A percentile compares a stretch with the other conserved stretches of the same genome.
Conservation (phyloP, 2,797 vertebrate species). For the Scolopax rusticola region DNA sequence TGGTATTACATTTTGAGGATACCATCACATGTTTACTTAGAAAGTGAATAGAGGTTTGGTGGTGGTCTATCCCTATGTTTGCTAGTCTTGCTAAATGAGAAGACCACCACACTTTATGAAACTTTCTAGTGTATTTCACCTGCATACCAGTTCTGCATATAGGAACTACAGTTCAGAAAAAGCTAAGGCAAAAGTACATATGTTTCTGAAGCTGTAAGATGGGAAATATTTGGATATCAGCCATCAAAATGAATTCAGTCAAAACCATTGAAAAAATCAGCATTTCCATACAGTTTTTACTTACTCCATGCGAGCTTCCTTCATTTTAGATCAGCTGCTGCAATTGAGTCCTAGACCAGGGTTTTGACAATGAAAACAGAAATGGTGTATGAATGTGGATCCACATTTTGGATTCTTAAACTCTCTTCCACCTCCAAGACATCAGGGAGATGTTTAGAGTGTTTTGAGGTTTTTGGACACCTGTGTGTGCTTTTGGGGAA, state of each 20-base stretch:
- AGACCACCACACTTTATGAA: neutral
- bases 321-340: neutral
- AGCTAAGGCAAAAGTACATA: neutral
- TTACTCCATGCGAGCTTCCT: neutral
- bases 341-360: neutral
- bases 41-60: neutral
- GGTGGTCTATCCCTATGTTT: neutral
- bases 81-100: neutral
- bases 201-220: neutral
- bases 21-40: neutral
- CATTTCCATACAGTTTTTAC: neutral
- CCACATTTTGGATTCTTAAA: neutral
- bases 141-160: neutral
- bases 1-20: neutral
- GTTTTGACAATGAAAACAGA: neutral
- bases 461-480: neutral
- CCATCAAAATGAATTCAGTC: neutral
- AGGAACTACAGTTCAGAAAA: neutral
- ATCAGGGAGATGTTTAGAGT: neutral
- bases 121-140: neutral
- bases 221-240: neutral
- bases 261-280: neutral
- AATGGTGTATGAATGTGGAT: rapidly evolving
- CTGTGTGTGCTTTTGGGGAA: neutral
- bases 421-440: neutral